Percentiles rank a stretch among this genome's conserved stretches.
These are phyloP conservation scores for Drosophila pectinifera DNA, from an alignment of 1,140 invertebrate genomes.

Conservation along the genomic window DNA sequence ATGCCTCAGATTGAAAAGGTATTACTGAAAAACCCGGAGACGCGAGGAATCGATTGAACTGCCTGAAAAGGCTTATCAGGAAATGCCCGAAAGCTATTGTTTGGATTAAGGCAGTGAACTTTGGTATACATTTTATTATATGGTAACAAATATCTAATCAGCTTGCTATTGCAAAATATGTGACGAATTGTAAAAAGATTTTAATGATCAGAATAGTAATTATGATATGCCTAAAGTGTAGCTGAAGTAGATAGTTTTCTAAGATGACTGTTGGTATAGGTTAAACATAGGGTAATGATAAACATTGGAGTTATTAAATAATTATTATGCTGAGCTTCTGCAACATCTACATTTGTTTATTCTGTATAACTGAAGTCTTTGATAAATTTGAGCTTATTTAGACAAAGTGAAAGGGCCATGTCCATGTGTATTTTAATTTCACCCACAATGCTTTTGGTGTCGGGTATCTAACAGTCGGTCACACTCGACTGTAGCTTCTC, in stretches of 20 bases:
- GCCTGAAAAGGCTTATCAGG: slow-evolving; percentile 52
- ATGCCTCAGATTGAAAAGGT: slow-evolving; percentile 5
- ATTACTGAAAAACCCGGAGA: slow-evolving; percentile 33
- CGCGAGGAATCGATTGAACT: background rate
- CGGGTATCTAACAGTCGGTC: too few relatives aligned
- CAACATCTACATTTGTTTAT: too few relatives aligned
- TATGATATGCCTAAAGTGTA: slow-evolving; percentile 10
- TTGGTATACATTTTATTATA: slow-evolving; percentile 60
- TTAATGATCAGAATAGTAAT: slow-evolving; percentile 27
- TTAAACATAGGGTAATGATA: too few relatives aligned
- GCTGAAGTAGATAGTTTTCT: background rate
- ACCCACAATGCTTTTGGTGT: too few relatives aligned
- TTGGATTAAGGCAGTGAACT: slow-evolving; percentile 61
- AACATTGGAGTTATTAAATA: too few relatives aligned
- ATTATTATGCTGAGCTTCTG: too few relatives aligned
- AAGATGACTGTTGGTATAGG: background rate
- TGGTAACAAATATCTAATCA: slow-evolving; percentile 10
- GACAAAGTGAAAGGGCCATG: too few relatives aligned
- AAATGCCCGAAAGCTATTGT: slow-evolving; percentile 25
- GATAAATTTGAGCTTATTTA: too few relatives aligned
- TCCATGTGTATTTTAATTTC: too few relatives aligned
- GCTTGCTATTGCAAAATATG: slow-evolving; percentile 2
- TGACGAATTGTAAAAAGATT: slow-evolving; percentile 36
- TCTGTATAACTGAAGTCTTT: too few relatives aligned
- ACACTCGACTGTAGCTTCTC: too few relatives aligned